These are phyloP conservation scores for Pituophis catenifer DNA, from an alignment of 2,113 vertebrate species.

Conservation along the genomic window DNA sequence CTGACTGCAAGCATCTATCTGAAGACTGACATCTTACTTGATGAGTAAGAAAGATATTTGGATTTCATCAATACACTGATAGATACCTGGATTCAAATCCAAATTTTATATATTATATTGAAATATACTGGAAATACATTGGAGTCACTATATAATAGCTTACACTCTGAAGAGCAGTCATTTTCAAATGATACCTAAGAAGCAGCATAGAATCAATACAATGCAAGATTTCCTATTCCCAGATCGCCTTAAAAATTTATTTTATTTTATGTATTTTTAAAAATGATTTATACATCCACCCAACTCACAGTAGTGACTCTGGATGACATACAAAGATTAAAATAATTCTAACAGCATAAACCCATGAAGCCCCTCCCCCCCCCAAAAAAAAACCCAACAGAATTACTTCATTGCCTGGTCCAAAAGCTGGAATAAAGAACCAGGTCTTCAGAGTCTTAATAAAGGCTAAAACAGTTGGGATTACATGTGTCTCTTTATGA, in stretches of 20 bases:
- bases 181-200: not conserved
- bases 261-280: not conserved
- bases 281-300: not conserved
- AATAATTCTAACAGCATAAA: not conserved
- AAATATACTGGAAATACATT: not conserved
- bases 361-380: not conserved
- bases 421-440: not conserved
- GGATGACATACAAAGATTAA: not conserved
- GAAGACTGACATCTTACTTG: not conserved
- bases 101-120: not conserved
- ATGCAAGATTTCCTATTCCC: not conserved
- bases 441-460: not conserved
- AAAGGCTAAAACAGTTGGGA: not conserved
- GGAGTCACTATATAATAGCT: not conserved
- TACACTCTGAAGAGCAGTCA: not conserved
- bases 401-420: not conserved
- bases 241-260: not conserved
- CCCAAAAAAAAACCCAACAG: not conserved
- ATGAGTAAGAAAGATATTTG: not conserved
- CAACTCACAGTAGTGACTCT: not conserved
- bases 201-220: not conserved
- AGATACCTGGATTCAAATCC: not conserved
- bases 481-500: not conserved
- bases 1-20: not conserved
- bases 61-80: not conserved